A percentile compares a stretch with the other conserved stretches of the same genome.
phyloP scores from a whole-genome alignment of 2,113 vertebrate genomes.

The Callocephalon fimbriatum region DNA sequence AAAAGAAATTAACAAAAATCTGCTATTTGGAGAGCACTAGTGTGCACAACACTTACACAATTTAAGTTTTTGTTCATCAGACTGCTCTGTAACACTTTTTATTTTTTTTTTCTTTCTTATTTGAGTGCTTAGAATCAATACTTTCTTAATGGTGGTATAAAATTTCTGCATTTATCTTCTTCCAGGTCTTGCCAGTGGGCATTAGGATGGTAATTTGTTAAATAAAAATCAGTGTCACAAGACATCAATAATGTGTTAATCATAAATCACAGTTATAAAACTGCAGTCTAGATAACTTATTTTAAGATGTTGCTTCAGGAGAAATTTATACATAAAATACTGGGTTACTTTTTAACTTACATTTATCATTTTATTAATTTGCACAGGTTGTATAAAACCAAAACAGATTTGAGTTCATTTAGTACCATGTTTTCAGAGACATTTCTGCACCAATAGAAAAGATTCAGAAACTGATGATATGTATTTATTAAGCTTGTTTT shows the following conservation, averaged over 20 bases:
- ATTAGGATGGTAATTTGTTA: not conserved
- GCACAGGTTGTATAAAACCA: not conserved
- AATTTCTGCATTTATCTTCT: not conserved
- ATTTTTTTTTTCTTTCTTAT: not conserved
- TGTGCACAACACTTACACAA: not conserved
- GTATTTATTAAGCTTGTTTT: not conserved
- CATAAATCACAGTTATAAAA: not conserved
- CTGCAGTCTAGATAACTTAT: not conserved
- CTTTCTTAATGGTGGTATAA: not conserved
- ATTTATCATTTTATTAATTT: not conserved
- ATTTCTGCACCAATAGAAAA: not conserved
- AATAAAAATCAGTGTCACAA: not conserved
- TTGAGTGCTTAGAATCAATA: not conserved
- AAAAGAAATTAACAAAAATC: not conserved
- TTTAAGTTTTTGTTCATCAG: not conserved
- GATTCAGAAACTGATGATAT: not conserved
- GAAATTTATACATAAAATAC: not conserved
- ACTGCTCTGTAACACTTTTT: not conserved
- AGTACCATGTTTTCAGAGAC: not conserved
- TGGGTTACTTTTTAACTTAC: fast-evolving
- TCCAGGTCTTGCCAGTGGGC: not conserved
- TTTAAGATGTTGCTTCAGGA: not conserved
- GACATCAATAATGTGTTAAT: not conserved
- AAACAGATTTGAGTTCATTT: not conserved
- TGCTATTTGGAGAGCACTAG: not conserved